Percentiles rank a stretch among this genome's conserved stretches.
phyloP scores from a whole-genome alignment of 53 echinoderm and acorn worm species.

The Holothuria scabra region DNA sequence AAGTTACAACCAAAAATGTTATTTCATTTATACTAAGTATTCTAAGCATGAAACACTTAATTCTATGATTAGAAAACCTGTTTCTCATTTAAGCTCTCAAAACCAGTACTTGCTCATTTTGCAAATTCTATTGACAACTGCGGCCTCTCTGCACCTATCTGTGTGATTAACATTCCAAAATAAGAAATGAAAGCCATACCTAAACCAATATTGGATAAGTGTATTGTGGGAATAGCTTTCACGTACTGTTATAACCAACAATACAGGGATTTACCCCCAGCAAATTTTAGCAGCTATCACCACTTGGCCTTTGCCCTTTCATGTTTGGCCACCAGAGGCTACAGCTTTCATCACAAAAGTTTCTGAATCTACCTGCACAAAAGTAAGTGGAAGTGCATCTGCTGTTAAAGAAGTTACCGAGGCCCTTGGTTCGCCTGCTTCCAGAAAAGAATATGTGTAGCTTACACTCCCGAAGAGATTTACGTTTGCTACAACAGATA shows the following conservation, averaged over 20 bases:
- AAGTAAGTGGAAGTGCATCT: not conserved
- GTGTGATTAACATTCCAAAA: no score
- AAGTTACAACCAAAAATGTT: no score
- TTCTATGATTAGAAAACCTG: no score
- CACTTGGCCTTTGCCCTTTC: slow-evolving; percentile 44
- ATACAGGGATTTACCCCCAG: slow-evolving; percentile 24
- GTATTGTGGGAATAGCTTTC: slow-evolving; percentile 5
- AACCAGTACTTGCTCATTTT: no score
- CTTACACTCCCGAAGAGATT: not conserved
- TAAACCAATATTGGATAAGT: slow-evolving; percentile 11
- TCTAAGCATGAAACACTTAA: no score
- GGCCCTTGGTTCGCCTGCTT: not conserved
- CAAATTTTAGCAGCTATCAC: slow-evolving; percentile 23
- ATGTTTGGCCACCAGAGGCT: slow-evolving; percentile 54
- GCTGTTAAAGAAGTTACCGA: no score
- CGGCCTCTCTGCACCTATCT: no score
- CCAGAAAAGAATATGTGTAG: not conserved
- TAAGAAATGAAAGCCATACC: not conserved
- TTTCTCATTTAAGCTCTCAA: no score
- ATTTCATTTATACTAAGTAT: no score
- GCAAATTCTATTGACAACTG: no score
- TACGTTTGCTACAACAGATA: no score
- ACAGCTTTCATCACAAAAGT: slow-evolving; percentile 47
- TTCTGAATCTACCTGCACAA: not conserved
- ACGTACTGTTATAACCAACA: not conserved